Evolutionary conservation across 2,888 invertebrate species (phyloP).

Genomic region (Alviniconcha strummeri): DNA sequence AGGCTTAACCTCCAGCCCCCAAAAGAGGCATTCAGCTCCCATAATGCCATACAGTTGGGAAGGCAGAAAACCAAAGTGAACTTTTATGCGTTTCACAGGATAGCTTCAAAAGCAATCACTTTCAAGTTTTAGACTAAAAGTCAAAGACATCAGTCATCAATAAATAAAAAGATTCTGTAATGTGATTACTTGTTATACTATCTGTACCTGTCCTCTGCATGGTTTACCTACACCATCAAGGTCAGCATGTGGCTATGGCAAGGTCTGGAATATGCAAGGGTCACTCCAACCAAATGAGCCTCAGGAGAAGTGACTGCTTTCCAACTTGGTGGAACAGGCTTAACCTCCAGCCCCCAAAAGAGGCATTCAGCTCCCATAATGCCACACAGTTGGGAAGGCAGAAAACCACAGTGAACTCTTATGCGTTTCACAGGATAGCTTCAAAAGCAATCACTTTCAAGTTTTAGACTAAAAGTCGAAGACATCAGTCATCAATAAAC

Average conservation of each 20-base stretch:
- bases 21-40: slow-evolving; percentile 17
- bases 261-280: slow-evolving; percentile 24
- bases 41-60: not conserved
- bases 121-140: too few species aligned
- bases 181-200: not conserved
- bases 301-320: slow-evolving; percentile 13
- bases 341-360: not conserved
- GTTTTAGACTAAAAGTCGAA: too few species aligned
- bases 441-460: too few species aligned
- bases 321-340: slow-evolving; percentile 10
- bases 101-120: too few species aligned
- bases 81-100: too few species aligned
- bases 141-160: too few species aligned
- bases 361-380: slow-evolving; percentile 15
- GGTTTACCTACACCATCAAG: slow-evolving; percentile 23
- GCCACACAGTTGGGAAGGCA: slow-evolving; percentile 10
- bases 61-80: not conserved
- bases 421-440: too few species aligned
- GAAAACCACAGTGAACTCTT: not conserved
- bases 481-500: too few species aligned
- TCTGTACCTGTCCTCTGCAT: slow-evolving; percentile 11
- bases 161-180: too few species aligned
- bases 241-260: slow-evolving; percentile 13
- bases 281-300: slow-evolving; percentile 22
- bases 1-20: not conserved